Conservation (phyloP, 2,888 invertebrate genomes). For the Electrophaes corylata region DNA sequence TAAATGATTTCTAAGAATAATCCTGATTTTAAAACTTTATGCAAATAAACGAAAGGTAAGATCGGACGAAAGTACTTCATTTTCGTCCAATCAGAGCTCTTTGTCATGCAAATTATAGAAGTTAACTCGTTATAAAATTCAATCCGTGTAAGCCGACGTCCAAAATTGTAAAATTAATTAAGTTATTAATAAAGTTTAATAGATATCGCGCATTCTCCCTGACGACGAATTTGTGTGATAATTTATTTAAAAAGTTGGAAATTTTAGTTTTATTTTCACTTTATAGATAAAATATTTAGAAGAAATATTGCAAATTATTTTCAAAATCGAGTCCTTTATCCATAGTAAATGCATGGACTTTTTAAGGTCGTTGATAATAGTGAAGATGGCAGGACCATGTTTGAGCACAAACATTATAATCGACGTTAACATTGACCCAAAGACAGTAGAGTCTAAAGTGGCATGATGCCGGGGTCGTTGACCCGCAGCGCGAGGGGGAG, state of each 20-base stretch:
- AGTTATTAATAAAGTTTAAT: slow-evolving; percentile 30
- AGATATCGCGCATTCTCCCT: slow-evolving; percentile 14
- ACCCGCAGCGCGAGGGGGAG: slow-evolving; percentile 22
- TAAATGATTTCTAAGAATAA: neutral
- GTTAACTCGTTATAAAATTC: slow-evolving; percentile 34
- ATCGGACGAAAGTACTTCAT: slow-evolving; percentile 13
- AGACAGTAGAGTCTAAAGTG: slow-evolving; percentile 28
- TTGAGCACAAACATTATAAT: slow-evolving; percentile 11
- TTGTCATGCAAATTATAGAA: slow-evolving; percentile 31
- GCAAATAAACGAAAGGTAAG: slow-evolving; percentile 11
- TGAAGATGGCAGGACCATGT: neutral
- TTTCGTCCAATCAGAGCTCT: slow-evolving; percentile 20
- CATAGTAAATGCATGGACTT: too few relatives aligned
- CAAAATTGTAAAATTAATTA: slow-evolving; percentile 28
- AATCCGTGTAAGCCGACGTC: slow-evolving; percentile 23
- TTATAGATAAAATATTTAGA: neutral
- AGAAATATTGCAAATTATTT: neutral
- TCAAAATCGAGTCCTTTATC: too few relatives aligned
- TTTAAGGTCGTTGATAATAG: neutral
- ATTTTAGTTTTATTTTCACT: neutral
- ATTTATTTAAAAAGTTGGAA: neutral
- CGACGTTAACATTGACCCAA: slow-evolving; percentile 39
- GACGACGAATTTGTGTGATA: slow-evolving; percentile 7
- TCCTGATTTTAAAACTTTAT: slow-evolving; percentile 6
- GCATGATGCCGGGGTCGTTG: slow-evolving; percentile 31